These are phyloP conservation scores for Netelia inedita DNA, from an alignment of 2,888 invertebrate genomes.

Conservation along the genomic window DNA sequence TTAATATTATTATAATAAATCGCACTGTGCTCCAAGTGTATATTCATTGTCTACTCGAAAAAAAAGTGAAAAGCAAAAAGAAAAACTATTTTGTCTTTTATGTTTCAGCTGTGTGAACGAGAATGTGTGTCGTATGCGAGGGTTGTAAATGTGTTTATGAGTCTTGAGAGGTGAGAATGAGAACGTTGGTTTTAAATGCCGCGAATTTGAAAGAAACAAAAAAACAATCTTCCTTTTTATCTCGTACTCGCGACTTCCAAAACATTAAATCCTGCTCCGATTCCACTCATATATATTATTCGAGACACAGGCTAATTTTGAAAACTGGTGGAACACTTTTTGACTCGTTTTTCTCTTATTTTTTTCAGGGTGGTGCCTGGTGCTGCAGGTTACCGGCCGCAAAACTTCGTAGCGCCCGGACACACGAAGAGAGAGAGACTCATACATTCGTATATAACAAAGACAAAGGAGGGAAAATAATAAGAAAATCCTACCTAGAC, in stretches of 20 bases:
- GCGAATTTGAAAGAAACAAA: constrained; percentile 4
- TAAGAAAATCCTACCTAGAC: constrained; percentile 72
- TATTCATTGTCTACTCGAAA: constrained; percentile 61
- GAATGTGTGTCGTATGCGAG: constrained; percentile 42
- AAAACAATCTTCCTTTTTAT: neutral
- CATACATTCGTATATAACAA: constrained; percentile 20
- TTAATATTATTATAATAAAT: constrained; percentile 82
- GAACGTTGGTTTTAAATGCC: neutral
- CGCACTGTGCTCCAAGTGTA: constrained; percentile 82
- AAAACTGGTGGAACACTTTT: neutral
- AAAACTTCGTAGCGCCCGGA: constrained; percentile 70
- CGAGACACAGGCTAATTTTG: neutral
- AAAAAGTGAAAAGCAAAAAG: neutral
- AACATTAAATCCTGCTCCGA: constrained; percentile 11
- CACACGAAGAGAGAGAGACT: constrained; percentile 9
- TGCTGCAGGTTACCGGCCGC: constrained; percentile 75
- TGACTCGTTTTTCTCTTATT: constrained; percentile 2
- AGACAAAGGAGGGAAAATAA: neutral
- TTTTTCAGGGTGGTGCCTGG: constrained; percentile 79
- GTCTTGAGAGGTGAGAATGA: constrained; percentile 11
- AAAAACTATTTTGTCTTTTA: constrained; percentile 61
- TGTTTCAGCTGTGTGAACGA: constrained; percentile 73
- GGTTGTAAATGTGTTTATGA: constrained; percentile 27
- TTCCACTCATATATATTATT: neutral
- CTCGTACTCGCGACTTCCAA: neutral